Evolutionary conservation across 2,113 vertebrate species (phyloP), one percentile per base, ranked within the genome.

Genomic region (Delphinapterus leucas): DNA sequence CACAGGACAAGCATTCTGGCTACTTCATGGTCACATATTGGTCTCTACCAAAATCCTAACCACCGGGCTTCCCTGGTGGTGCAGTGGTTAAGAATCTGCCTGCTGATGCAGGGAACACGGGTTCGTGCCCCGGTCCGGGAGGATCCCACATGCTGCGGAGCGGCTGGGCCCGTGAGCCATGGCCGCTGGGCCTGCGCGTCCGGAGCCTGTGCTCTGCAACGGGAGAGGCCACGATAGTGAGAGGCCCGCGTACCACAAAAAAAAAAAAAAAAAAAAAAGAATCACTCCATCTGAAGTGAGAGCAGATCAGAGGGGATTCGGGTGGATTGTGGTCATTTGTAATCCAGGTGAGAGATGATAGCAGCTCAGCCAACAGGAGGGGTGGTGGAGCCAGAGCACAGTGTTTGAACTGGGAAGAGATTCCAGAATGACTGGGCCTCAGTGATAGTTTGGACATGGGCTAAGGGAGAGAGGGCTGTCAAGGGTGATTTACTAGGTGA

Each of bases 291-390:
- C 76, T 86, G 77, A 84, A 80, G 63, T 61, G 55, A 86, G 47
- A 60, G 70, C 33, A 63, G 60, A 81, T 85, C n/a, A 85, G 67
- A 71, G 49, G 26, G 44, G 55, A 74, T 68, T 90, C 71, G 21
- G n/a, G 33, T 31, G 41, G 96, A 63, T n/a, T 58, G 41, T 47
- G 73, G 79, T 77, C 61, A 33, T 73, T 82, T 63, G 74, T 88
- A 67, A 86, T 79, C 28, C 53, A 31, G 7, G 55, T 58, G 70
- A 71, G 71, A 65, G 31, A 31, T 12, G 38, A 41, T 67, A 49
- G 49, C 23, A 41, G 76, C 14, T n/a, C 26, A 31, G 60, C 18
- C 74, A 12, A 38, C 14, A 10, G 44, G 28, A n/a, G 9, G 14
- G 10, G 8, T 8, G 10, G 17, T 2, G 14, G 55, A 47, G 65